These are phyloP conservation scores for Cosmorhoe ocellata DNA, from an alignment of 2,888 invertebrate species.

Conservation along the genomic window DNA sequence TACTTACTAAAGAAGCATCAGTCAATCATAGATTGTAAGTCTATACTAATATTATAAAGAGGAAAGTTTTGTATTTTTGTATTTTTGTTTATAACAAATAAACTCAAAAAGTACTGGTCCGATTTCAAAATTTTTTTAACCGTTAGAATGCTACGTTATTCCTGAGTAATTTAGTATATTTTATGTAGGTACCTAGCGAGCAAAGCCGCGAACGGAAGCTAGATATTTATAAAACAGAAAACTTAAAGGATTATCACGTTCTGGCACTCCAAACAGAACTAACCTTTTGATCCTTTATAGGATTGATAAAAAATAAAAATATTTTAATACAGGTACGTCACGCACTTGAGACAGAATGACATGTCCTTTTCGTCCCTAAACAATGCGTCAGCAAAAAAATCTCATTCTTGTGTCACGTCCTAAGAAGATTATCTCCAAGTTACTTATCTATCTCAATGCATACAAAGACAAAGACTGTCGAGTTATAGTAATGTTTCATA, in stretches of 20 bases:
- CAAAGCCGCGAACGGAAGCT: too few species aligned
- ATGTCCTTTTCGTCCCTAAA: slow-evolving; percentile 51
- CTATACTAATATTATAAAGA: too few species aligned
- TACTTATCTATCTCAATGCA: slow-evolving; percentile 61
- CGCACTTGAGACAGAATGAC: slow-evolving; percentile 36
- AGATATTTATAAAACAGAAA: neutral
- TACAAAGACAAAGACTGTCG: slow-evolving; percentile 56
- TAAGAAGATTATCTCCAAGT: slow-evolving; percentile 61
- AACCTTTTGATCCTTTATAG: slow-evolving; percentile 8
- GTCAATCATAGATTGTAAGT: too few species aligned
- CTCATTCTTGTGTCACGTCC: slow-evolving; percentile 66
- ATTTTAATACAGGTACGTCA: slow-evolving; percentile 37
- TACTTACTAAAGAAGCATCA: too few species aligned
- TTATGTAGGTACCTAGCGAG: too few species aligned
- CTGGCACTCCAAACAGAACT: slow-evolving; percentile 5
- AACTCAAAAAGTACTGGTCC: too few species aligned
- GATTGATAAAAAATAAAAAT: slow-evolving; percentile 11
- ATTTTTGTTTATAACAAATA: too few species aligned
- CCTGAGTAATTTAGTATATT: too few species aligned
- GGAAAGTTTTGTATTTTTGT: too few species aligned
- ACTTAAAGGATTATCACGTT: slow-evolving; percentile 8
- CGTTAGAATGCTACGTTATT: too few species aligned
- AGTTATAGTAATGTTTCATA: too few species aligned
- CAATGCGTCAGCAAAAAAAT: slow-evolving; percentile 70
- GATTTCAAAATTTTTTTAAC: too few species aligned